Evolutionary conservation across 1,140 invertebrate genomes (phyloP).

Genomic region (Drosophila nigromelanica): DNA sequence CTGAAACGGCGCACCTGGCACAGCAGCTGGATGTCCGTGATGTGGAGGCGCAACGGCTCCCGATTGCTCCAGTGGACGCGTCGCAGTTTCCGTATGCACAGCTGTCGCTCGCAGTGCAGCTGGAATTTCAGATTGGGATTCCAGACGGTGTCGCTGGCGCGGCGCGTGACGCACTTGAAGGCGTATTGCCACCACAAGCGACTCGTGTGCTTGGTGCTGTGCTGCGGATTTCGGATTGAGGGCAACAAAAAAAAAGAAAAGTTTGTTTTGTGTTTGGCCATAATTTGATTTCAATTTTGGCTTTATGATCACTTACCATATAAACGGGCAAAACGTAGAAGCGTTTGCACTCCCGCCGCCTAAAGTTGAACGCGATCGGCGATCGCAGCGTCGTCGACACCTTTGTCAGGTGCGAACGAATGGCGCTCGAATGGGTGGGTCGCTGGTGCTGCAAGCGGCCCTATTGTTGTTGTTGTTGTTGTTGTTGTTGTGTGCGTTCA

Average conservation of each 20-base stretch:
- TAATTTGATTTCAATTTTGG: conserved; percentile 23
- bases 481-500: conserved; percentile 12
- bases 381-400: conserved; percentile 68
- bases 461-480: conserved; percentile 17
- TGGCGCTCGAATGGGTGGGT: conserved; percentile 66
- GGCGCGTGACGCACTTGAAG: conserved; percentile 69
- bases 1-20: conserved; percentile 56
- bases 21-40: conserved; percentile 62
- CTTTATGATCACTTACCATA: conserved; percentile 65
- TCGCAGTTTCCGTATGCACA: conserved; percentile 65
- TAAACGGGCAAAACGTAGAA: conserved; percentile 73
- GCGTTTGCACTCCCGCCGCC: conserved; percentile 65
- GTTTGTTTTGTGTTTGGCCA: conserved; percentile 39
- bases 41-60: conserved; percentile 61
- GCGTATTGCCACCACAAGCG: conserved; percentile 76
- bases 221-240: conserved; percentile 42
- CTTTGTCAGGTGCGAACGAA: conserved; percentile 75
- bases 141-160: conserved; percentile 38
- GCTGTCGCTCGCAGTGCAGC: conserved; percentile 64
- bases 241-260: conserved; percentile 16
- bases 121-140: conserved; percentile 70
- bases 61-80: conserved; percentile 53
- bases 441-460: conserved; percentile 52
- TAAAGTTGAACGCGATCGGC: conserved; percentile 72
- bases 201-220: conserved; percentile 69